Percentiles rank a stretch among this genome's conserved stretches.
phyloP scores from a whole-genome alignment of 2,888 invertebrate genomes.

The Pycnomerus fuliginosus region DNA sequence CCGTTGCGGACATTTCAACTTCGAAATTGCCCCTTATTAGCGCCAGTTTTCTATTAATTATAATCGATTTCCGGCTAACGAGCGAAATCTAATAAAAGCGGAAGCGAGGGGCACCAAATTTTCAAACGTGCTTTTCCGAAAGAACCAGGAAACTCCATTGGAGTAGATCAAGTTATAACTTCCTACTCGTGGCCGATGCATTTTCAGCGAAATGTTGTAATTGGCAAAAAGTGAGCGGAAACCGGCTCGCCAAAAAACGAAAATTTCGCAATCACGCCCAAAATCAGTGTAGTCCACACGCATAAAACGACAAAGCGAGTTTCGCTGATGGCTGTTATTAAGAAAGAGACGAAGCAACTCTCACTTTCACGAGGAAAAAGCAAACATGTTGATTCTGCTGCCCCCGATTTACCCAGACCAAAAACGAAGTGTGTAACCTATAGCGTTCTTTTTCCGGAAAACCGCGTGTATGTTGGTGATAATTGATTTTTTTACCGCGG shows the following conservation, averaged over 20 bases:
- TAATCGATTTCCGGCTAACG: too few relatives aligned
- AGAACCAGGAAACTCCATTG: too few relatives aligned
- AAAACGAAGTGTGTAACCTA: slow-evolving; percentile 4
- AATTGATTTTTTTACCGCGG: slow-evolving; percentile 7
- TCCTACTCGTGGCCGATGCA: too few relatives aligned
- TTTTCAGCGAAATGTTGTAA: too few relatives aligned
- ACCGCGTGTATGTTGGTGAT: slow-evolving; percentile 9
- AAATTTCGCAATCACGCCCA: slow-evolving; percentile 10
- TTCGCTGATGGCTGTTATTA: slow-evolving; percentile 12
- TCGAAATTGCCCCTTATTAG: too few relatives aligned
- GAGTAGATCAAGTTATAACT: too few relatives aligned
- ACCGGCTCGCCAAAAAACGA: slow-evolving; percentile 6
- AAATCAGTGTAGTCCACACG: slow-evolving; percentile 5
- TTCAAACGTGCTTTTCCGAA: too few relatives aligned
- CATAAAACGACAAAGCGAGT: slow-evolving; percentile 10
- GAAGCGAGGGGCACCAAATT: too few relatives aligned
- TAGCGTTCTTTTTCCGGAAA: slow-evolving; percentile 15
- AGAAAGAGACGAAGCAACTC: slow-evolving; percentile 20
- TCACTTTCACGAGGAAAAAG: slow-evolving; percentile 24
- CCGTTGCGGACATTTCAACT: too few relatives aligned
- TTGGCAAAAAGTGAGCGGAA: slow-evolving; percentile 14
- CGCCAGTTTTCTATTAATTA: too few relatives aligned
- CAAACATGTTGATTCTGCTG: slow-evolving; percentile 16
- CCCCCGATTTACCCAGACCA: slow-evolving; percentile 12
- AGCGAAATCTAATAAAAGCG: too few relatives aligned